Base-by-base conservation (phyloP, 2,797 vertebrate species). In the Urocyon cinereoargenteus region DNA sequence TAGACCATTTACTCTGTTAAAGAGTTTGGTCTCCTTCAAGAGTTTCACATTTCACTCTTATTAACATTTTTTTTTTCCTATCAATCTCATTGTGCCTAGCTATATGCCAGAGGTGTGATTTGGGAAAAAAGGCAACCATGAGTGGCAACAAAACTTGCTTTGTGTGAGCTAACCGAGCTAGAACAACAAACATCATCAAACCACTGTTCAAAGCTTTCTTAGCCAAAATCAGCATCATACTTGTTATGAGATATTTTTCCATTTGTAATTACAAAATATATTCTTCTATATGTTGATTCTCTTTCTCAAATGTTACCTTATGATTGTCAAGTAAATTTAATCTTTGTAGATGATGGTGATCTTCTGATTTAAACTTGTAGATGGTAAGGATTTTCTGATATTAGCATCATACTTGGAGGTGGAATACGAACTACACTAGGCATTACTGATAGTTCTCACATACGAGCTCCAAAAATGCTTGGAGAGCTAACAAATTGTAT, bases 1-100 rank as follows among this genome's bases (percentile, higher is more conserved):
- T 85, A 95, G 88, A 61, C n/a, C 57, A 92, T 97, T 95, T 96
- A 81, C 34, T 26, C 15, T 83, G 72, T 84, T 86, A 91, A 93
- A 96, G 11, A 13, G 8, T 90, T 95, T 78, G 26, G 53, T 97
- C 36, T 97, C 40, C 78, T 90, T 95, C 34, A 73, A 45, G 68
- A 81, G 22, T 40, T 96, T 83, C 61, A 93, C 14, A n/a, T 82
- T 73, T 73, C 18, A 78, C 5, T 92, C 40, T 77, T 90, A 49
- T 72, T 93, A 86, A 45, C 10, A 81, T 22, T 57, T 78, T 51
- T 68, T 79, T 59, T 81, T 68, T 62, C n/a, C 61, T 36, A 66
- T n/a, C n/a, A 78, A 26, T 78, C 6, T 89, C 15, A 62, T 78
- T 96, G 61, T 97, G 34, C 19, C 28, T 82, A 66, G 7, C 2